These are phyloP conservation scores for Trichonephila clavipes DNA, from an alignment of 1,140 invertebrate genomes.

Conservation along the genomic window DNA sequence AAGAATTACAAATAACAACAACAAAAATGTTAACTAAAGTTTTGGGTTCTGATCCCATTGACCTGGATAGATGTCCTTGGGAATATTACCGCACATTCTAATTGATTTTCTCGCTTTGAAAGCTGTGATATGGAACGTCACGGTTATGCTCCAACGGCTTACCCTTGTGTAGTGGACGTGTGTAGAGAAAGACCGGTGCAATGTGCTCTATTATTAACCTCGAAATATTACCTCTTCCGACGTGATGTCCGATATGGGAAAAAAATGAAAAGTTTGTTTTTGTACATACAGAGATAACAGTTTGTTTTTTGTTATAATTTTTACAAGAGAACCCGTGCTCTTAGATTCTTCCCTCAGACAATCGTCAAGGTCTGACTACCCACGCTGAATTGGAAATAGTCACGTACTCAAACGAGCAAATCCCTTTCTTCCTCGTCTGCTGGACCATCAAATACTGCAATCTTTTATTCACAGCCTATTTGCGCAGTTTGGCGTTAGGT, in stretches of 20 bases:
- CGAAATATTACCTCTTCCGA: slow-evolving; percentile 25
- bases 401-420: slow-evolving; percentile 16
- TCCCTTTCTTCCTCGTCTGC: slow-evolving; percentile 2
- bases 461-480: background rate
- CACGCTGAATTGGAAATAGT: slow-evolving; percentile 33
- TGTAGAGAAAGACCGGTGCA: background rate
- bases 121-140: slow-evolving; percentile 44
- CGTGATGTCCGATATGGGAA: slow-evolving; percentile 18
- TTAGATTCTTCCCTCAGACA: slow-evolving; percentile 12
- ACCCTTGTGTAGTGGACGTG: background rate
- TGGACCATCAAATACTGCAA: slow-evolving; percentile 24
- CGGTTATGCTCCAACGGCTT: slow-evolving; percentile 36
- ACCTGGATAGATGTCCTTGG: background rate
- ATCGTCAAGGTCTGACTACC: slow-evolving; percentile 50
- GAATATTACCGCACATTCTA: slow-evolving; percentile 1
- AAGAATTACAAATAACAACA: too few relatives aligned
- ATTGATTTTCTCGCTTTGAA: slow-evolving; percentile 1
- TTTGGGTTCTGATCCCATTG: background rate
- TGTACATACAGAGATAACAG: background rate
- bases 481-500: background rate
- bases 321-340: slow-evolving; percentile 2
- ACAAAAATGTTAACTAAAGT: background rate
- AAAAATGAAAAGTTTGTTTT: slow-evolving; percentile 33
- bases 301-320: slow-evolving; percentile 14
- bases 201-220: slow-evolving; percentile 32